Evolutionary conservation across 2,113 vertebrate genomes (phyloP).

Genomic region (Motacilla tschutschensis): DNA sequence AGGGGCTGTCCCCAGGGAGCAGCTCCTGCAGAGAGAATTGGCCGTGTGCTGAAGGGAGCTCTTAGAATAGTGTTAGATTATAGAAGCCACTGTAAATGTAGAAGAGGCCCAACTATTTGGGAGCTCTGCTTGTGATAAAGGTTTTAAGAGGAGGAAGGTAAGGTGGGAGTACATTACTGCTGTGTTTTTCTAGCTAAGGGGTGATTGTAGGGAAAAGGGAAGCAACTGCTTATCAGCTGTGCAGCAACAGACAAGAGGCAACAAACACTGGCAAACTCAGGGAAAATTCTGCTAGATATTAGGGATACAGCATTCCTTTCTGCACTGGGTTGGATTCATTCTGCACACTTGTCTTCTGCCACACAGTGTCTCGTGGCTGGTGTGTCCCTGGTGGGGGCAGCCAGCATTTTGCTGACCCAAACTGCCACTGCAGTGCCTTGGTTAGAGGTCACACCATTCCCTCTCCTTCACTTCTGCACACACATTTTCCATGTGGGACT

Average conservation of each 20-base stretch:
- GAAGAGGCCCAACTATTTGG: background rate
- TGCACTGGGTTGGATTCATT: background rate
- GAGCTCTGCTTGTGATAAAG: background rate
- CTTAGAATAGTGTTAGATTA: background rate
- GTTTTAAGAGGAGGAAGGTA: background rate
- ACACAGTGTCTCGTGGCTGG: rapidly evolving
- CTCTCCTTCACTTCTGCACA: background rate
- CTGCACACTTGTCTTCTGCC: background rate
- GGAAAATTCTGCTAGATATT: background rate
- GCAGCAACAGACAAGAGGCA: background rate
- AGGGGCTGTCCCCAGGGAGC: background rate
- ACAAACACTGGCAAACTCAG: background rate
- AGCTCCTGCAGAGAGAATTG: background rate
- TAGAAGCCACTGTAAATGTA: background rate
- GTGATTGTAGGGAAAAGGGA: background rate
- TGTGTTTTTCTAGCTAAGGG: background rate
- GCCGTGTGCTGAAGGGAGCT: background rate
- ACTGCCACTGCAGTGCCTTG: background rate
- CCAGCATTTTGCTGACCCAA: background rate
- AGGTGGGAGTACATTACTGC: background rate
- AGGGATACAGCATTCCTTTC: background rate
- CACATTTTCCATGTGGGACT: background rate
- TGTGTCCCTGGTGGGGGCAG: background rate
- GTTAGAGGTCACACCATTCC: background rate
- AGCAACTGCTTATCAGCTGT: background rate